These are phyloP conservation scores for Knipowitschia caucasica DNA, from an alignment of 2,797 vertebrate species.

Conservation along the genomic window DNA sequence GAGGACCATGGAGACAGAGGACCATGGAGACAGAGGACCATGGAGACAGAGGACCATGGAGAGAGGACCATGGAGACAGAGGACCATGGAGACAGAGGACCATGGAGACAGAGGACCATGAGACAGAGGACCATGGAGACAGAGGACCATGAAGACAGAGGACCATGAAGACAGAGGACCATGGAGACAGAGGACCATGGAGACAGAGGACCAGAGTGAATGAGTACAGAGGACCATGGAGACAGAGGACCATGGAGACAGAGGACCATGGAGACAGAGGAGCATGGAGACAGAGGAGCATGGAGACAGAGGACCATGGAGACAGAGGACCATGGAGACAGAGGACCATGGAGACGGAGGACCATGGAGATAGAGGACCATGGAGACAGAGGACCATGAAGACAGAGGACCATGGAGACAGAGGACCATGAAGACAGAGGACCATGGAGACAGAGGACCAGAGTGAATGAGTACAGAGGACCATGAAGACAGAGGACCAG, in stretches of 20 bases:
- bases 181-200: not conserved
- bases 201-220: not conserved
- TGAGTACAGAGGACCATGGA: not conserved
- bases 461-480: too few relatives aligned
- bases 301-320: not conserved
- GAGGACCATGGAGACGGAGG: too few relatives aligned
- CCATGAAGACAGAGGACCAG: not conserved
- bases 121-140: not conserved
- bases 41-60: not conserved
- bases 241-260: not conserved
- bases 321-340: not conserved
- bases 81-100: too few relatives aligned
- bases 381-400: not conserved
- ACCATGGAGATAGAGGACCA: too few relatives aligned
- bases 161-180: not conserved
- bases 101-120: not conserved
- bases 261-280: not conserved
- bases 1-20: too few relatives aligned
- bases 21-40: not conserved
- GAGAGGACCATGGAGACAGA: not conserved
- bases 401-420: not conserved
- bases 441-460: not conserved
- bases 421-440: not conserved
- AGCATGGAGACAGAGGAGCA: not conserved
- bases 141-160: not conserved